phyloP scores from a whole-genome alignment of 1,140 invertebrate species.

The Aphis craccivora region DNA sequence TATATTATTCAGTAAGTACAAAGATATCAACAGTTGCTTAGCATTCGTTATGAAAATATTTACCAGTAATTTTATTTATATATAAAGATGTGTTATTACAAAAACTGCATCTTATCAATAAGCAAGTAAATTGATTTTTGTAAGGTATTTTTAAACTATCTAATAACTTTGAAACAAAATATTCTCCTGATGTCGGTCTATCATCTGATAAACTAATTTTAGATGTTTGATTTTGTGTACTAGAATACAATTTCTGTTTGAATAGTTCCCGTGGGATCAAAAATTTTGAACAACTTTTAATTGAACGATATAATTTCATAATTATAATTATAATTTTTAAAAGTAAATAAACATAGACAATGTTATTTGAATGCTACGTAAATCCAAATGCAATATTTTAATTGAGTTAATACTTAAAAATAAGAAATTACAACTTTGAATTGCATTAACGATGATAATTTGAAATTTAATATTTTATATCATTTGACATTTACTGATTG shows the following conservation, averaged over 20 bases:
- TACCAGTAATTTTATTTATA: slow-evolving; percentile 52
- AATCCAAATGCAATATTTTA: background rate
- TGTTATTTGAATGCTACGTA: background rate
- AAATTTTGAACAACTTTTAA: background rate
- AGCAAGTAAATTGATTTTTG: slow-evolving; percentile 49
- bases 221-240: background rate
- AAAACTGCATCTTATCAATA: slow-evolving; percentile 11
- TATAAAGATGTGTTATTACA: slow-evolving; percentile 39
- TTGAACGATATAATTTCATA: background rate
- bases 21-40: background rate
- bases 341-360: background rate
- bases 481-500: no score
- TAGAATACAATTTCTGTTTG: slow-evolving; percentile 15
- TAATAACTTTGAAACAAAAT: background rate
- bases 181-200: background rate
- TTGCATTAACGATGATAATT: background rate
- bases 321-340: background rate
- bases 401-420: background rate
- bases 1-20: background rate
- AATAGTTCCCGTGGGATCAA: background rate
- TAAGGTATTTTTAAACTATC: slow-evolving; percentile 28
- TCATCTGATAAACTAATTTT: background rate
- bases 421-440: background rate
- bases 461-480: background rate
- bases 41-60: background rate